Evolutionary conservation across 2,113 vertebrate species (phyloP), one percentile per base, ranked within the genome.

Genomic region (Aptenodytes patagonicus): DNA sequence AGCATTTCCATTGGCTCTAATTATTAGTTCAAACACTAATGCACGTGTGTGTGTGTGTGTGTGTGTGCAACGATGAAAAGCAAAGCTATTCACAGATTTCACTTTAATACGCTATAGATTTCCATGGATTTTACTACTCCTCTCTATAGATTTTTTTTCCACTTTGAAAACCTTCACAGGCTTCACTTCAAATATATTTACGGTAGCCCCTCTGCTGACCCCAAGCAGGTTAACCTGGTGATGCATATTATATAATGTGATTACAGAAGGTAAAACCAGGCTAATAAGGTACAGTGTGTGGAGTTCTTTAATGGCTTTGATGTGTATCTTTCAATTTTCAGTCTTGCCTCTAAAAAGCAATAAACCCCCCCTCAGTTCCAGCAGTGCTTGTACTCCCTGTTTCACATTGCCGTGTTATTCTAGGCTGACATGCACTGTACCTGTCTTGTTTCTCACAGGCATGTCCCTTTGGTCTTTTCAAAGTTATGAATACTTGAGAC

Each of bases 281-380:
- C 86, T 97, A 98, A 96, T 96, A 93, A 92, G 80, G 90, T 92
- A 69, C 46, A 94, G 66, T 85, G 77, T 94, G 62, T 91, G 83
- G 92, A 96, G 91, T 81, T 97, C 78, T 97, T 95, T 83, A 64
- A 76, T 51, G 87, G 61, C 97, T 98, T 98, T 98, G 98, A 98
- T 97, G 94, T 95, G 95, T 94, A 95, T 95, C 96, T 98, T 88
- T 97, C 96, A 97, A 96, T 98, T 98, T 98, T 98, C 97, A 65
- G 4, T 92, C 93, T 79, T 93, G 94, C 91, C 80, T 89, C 16
- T 78, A 89, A 97, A 96, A 90, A 83, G 81, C 78, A 93, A 84
- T 76, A 79, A 87, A 77, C 46, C 46, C 2, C 3, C 18, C 8
- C 34, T 96, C 70, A 42, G 49, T 82, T 93, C 47, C 61, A 93